Evolutionary conservation across 2,797 vertebrate species (phyloP).

Genomic region (Moxostoma hubbsi): DNA sequence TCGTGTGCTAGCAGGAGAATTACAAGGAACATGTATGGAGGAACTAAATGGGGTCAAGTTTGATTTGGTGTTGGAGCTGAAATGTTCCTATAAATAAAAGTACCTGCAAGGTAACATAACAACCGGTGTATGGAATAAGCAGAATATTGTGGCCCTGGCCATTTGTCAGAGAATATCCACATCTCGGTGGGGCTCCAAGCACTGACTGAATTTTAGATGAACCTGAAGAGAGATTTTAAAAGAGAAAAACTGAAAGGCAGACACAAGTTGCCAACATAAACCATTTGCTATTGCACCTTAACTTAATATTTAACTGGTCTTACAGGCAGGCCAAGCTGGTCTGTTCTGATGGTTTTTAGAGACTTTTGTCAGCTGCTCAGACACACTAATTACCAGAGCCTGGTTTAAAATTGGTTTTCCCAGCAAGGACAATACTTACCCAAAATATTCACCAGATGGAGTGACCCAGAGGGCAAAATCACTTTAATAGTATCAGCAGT

Average conservation of each 20-base stretch:
- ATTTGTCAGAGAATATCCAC: conserved; percentile 43
- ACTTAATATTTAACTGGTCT: no score
- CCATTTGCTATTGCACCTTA: no score
- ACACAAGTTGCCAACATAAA: neutral
- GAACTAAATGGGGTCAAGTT: neutral
- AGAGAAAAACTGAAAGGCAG: neutral
- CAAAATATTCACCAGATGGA: conserved; percentile 20
- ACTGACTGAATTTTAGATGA: neutral
- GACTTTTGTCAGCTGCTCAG: neutral
- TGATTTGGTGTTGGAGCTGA: neutral
- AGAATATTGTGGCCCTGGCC: conserved; percentile 11
- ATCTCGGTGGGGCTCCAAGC: neutral
- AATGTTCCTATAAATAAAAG: neutral
- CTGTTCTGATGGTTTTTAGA: no score
- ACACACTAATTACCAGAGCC: neutral
- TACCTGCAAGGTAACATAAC: conserved; percentile 39
- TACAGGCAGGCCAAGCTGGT: no score
- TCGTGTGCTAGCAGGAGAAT: neutral
- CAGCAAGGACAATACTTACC: conserved; percentile 27
- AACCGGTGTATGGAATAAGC: conserved; percentile 28
- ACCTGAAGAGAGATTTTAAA: conserved; percentile 1
- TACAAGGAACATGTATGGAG: neutral
- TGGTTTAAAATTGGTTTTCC: neutral
- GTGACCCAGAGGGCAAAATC: conserved; percentile 23
- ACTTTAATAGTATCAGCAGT: conserved; percentile 32